phyloP scores from a whole-genome alignment of 2,797 vertebrate species.

The Micromesistius poutassou region DNA sequence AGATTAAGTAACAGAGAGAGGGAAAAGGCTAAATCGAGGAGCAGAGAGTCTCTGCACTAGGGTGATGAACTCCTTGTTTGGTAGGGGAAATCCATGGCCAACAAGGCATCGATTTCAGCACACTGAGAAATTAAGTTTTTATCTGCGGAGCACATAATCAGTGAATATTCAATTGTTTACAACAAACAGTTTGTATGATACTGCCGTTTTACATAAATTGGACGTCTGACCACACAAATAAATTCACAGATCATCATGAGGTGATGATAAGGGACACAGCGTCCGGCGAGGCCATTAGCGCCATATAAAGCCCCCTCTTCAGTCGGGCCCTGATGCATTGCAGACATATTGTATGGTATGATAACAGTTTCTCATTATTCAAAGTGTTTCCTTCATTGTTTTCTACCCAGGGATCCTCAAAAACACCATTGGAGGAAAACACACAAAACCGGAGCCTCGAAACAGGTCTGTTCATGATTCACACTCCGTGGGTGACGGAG shows the following conservation, averaged over 20 bases:
- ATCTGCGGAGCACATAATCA: no score
- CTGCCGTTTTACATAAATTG: slow-evolving; percentile 29
- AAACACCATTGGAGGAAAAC: slow-evolving; percentile 27
- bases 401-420: slow-evolving; percentile 29
- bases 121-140: no score
- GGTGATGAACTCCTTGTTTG: slow-evolving; percentile 27
- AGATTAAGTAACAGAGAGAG: slow-evolving; percentile 18
- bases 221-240: slow-evolving; percentile 31
- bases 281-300: slow-evolving; percentile 1
- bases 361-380: slow-evolving; percentile 44
- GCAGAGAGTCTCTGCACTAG: slow-evolving; percentile 33
- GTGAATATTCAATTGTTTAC: not conserved
- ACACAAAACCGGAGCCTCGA: slow-evolving; percentile 7
- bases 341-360: slow-evolving; percentile 33
- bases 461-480: slow-evolving; percentile 35
- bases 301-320: slow-evolving; percentile 5
- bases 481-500: slow-evolving; percentile 19
- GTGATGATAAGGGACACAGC: slow-evolving; percentile 31
- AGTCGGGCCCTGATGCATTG: slow-evolving; percentile 21
- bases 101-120: not conserved
- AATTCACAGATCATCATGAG: slow-evolving; percentile 42
- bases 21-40: slow-evolving; percentile 18
- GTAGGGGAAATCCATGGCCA: slow-evolving; percentile 13
- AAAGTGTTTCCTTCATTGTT: slow-evolving; percentile 25
- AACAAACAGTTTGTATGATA: slow-evolving; percentile 22